phyloP scores from a whole-genome alignment of 2,113 vertebrate genomes.

The Myiozetetes cayanensis region DNA sequence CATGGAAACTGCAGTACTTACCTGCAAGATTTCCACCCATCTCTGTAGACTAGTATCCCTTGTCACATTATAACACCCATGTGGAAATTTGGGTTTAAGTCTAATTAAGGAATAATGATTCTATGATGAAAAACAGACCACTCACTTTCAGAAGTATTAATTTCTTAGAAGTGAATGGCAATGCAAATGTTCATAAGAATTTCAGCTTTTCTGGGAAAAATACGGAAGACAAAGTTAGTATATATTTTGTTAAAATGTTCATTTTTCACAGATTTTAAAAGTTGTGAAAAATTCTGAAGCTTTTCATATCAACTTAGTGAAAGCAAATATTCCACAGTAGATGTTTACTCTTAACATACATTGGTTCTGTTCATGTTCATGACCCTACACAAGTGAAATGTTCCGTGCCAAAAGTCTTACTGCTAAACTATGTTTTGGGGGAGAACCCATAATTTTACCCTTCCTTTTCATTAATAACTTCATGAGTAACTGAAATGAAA shows the following conservation, averaged over 20 bases:
- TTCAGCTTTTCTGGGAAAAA: not conserved
- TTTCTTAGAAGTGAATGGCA: not conserved
- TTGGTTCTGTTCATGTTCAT: not conserved
- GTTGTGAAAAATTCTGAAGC: not conserved
- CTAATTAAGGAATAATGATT: not conserved
- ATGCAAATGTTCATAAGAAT: not conserved
- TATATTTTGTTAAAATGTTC: not conserved
- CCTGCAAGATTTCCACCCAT: rapidly evolving
- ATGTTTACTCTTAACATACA: not conserved
- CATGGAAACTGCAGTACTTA: not conserved
- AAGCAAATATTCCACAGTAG: not conserved
- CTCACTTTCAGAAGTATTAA: not conserved
- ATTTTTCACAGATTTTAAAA: not conserved
- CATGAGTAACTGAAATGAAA: not conserved
- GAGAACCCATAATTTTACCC: not conserved
- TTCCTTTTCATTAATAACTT: not conserved
- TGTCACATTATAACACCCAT: not conserved
- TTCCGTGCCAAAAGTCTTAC: not conserved
- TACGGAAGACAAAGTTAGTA: not conserved
- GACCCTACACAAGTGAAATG: not conserved
- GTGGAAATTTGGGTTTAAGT: not conserved
- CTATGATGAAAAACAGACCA: not conserved
- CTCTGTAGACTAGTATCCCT: not conserved
- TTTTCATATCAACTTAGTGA: not conserved
- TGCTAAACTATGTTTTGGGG: not conserved